Percentiles rank a stretch among this genome's conserved stretches.
Evolutionary conservation across 2,113 vertebrate species (phyloP).

Genomic region (Megalops atlanticus): DNA sequence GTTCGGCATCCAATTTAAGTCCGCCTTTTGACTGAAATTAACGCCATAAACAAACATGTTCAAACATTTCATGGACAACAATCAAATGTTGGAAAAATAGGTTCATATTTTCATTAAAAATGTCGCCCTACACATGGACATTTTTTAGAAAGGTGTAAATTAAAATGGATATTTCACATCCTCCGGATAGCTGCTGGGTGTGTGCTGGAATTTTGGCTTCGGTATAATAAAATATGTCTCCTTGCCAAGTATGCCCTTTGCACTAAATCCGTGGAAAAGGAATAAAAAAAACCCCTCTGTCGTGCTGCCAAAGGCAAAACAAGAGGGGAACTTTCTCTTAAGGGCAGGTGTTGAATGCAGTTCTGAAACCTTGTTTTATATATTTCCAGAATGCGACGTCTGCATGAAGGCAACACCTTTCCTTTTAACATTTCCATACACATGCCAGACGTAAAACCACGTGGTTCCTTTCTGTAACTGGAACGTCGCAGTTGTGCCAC

Average conservation of each 20-base stretch:
- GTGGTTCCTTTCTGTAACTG: conserved; percentile 35
- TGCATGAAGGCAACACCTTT: conserved; percentile 54
- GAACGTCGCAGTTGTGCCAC: no score
- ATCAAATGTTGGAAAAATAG: no score
- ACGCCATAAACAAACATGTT: no score
- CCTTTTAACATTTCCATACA: conserved; percentile 10
- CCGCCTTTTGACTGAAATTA: no score
- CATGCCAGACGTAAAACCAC: no score
- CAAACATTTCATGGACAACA: no score
- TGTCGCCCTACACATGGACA: no score
- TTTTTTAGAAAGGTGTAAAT: neutral
- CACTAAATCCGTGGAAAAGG: neutral
- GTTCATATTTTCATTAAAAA: neutral
- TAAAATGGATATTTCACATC: conserved; percentile 6
- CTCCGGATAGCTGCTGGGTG: conserved; percentile 2
- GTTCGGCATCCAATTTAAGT: no score
- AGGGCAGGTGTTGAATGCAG: conserved; percentile 33
- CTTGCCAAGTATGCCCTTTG: neutral
- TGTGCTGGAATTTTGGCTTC: conserved; percentile 28
- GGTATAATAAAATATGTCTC: neutral
- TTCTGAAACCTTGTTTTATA: conserved; percentile 42
- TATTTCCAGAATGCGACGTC: conserved; percentile 45
- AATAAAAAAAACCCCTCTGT: neutral
- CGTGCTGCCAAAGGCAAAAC: neutral
- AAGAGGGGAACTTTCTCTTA: neutral